These are phyloP conservation scores for Ectropis grisescens DNA, from an alignment of 1,140 invertebrate genomes.

Conservation along the genomic window DNA sequence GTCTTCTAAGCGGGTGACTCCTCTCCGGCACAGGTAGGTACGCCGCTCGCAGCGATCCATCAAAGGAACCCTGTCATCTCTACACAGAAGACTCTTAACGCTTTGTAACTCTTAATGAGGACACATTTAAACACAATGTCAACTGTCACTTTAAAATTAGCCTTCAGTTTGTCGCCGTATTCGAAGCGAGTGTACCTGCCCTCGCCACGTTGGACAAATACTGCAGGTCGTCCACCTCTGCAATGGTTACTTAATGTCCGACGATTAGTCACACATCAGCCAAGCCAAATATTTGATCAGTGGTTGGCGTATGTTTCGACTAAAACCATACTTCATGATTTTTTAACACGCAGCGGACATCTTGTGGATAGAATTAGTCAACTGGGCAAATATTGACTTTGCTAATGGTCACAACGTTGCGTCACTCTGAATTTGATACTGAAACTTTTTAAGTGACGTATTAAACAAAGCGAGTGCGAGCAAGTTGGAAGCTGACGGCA, in stretches of 20 bases:
- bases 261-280: slow-evolving; percentile 42
- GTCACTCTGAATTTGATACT: not conserved
- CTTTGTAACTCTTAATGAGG: too few relatives aligned
- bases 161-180: slow-evolving; percentile 13
- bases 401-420: not conserved
- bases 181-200: slow-evolving; percentile 39
- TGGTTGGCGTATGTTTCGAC: slow-evolving; percentile 31
- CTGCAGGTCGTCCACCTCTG: slow-evolving; percentile 48
- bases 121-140: too few relatives aligned
- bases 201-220: slow-evolving; percentile 37
- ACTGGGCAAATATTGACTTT: too few relatives aligned
- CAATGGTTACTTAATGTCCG: slow-evolving; percentile 53
- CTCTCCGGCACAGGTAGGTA: slow-evolving; percentile 51
- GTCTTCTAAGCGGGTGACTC: slow-evolving; percentile 51
- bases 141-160: too few relatives aligned
- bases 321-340: slow-evolving; percentile 25
- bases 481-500: too few relatives aligned
- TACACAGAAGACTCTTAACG: too few relatives aligned
- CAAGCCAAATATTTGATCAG: slow-evolving; percentile 41
- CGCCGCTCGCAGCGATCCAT: slow-evolving; percentile 30
- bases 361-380: slow-evolving; percentile 28
- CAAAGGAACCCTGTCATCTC: too few relatives aligned
- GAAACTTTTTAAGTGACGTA: too few relatives aligned
- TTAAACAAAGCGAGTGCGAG: too few relatives aligned
- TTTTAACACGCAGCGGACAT: slow-evolving; percentile 17